phyloP scores from a whole-genome alignment of 2,888 invertebrate genomes.

The Xestia c-nigrum region DNA sequence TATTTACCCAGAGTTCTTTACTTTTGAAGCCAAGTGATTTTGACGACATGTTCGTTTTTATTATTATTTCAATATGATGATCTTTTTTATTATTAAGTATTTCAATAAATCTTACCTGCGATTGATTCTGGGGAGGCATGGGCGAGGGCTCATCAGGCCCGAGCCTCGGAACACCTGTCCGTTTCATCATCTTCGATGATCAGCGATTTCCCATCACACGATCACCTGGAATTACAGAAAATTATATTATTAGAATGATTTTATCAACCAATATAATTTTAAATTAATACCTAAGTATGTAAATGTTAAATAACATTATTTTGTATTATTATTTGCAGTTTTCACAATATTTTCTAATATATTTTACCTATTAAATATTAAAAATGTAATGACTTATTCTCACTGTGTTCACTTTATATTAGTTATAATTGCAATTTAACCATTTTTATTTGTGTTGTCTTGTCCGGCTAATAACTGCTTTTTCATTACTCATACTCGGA shows the following conservation, averaged over 20 bases:
- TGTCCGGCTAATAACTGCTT: no score
- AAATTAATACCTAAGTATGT: background rate
- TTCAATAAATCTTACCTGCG: conserved; percentile 73
- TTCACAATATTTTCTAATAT: background rate
- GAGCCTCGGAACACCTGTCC: conserved; percentile 79
- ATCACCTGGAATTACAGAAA: conserved; percentile 75
- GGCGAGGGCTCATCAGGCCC: conserved; percentile 80
- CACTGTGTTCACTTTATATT: no score
- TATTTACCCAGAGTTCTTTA: no score
- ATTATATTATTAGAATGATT: conserved; percentile 9
- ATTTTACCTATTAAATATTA: background rate
- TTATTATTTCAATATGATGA: background rate
- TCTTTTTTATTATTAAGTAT: background rate
- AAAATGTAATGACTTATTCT: no score
- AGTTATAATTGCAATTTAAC: no score
- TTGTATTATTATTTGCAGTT: background rate
- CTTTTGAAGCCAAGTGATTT: background rate
- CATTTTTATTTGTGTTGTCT: no score
- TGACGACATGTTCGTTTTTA: background rate
- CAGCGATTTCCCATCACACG: conserved; percentile 78
- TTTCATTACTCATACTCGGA: no score
- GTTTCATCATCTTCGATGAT: conserved; percentile 79
- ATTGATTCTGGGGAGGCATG: conserved; percentile 75
- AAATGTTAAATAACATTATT: background rate
- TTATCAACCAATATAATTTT: background rate